A percentile compares a stretch with the other conserved stretches of the same genome.
Conservation (phyloP, 2,797 vertebrate species). For the Heliangelus exortis region DNA sequence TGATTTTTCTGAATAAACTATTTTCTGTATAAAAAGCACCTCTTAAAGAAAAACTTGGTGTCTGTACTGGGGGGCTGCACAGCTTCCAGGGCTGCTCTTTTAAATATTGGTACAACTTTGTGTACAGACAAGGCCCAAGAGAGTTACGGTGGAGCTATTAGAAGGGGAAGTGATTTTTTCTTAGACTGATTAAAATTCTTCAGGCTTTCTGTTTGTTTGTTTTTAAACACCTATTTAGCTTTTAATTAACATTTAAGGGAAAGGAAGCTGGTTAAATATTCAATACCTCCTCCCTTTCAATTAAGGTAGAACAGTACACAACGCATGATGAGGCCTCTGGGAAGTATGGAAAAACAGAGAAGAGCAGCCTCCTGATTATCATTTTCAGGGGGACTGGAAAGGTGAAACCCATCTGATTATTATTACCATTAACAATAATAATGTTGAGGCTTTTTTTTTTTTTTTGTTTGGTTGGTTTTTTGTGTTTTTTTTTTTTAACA, state of each 20-base stretch:
- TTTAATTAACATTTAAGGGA: slow-evolving; percentile 71
- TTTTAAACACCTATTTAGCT: slow-evolving; percentile 73
- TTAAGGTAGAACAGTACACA: slow-evolving; percentile 61
- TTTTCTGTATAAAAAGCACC: neutral
- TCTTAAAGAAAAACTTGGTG: neutral
- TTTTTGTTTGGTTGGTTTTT: no score
- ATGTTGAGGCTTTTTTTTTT: neutral
- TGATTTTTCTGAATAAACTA: neutral
- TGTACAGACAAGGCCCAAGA: slow-evolving; percentile 16
- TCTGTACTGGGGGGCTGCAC: accelerated
- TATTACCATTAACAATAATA: neutral
- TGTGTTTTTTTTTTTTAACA: neutral
- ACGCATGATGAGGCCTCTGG: slow-evolving; percentile 55
- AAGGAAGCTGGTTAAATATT: slow-evolving; percentile 70
- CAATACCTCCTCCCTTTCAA: slow-evolving; percentile 72
- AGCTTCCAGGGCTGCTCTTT: neutral
- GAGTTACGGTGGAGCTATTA: slow-evolving; percentile 45
- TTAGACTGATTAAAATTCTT: slow-evolving; percentile 68
- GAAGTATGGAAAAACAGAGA: slow-evolving; percentile 49
- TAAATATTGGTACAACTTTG: neutral
- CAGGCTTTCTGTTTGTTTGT: slow-evolving; percentile 62
- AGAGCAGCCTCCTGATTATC: slow-evolving; percentile 47
- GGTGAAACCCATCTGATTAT: slow-evolving; percentile 59
- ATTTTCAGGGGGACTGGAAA: slow-evolving; percentile 44
- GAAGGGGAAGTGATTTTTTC: slow-evolving; percentile 50